A percentile compares a stretch with the other conserved stretches of the same genome.
Evolutionary conservation across 2,888 invertebrate genomes (phyloP).

Genomic region (Catocala fraxini): DNA sequence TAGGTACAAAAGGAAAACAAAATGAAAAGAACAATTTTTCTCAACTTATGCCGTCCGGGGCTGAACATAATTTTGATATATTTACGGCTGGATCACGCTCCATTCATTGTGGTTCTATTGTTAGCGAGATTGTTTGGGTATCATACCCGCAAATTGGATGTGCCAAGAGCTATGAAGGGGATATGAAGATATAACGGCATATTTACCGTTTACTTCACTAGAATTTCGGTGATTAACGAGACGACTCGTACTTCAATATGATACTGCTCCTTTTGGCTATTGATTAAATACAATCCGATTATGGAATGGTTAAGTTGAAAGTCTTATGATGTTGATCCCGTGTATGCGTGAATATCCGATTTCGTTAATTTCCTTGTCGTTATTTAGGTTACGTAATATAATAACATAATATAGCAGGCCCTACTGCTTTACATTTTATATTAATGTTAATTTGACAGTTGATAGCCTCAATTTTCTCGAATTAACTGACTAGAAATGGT

Average conservation of each 20-base stretch:
- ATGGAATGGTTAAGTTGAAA: conserved; percentile 1
- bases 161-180: conserved; percentile 53
- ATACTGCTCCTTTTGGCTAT: conserved; percentile 19
- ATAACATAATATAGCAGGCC: no score
- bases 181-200: conserved; percentile 46
- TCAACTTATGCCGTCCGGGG: conserved; percentile 21
- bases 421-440: no score
- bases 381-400: no score
- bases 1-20: conserved; percentile 25
- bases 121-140: conserved; percentile 61
- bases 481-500: no score
- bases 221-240: conserved; percentile 44
- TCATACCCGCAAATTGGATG: conserved; percentile 68
- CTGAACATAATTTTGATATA: conserved; percentile 51
- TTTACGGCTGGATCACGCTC: conserved; percentile 45
- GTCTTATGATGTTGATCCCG: no score
- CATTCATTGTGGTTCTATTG: conserved; percentile 55
- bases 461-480: no score
- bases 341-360: no score
- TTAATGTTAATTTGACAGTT: no score
- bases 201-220: conserved; percentile 46
- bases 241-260: conserved; percentile 22
- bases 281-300: conserved; percentile 19
- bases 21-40: conserved; percentile 34
- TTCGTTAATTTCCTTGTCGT: no score